These are phyloP conservation scores for Anagrus nilaparvatae DNA, from an alignment of 1,140 invertebrate species.

Conservation along the genomic window DNA sequence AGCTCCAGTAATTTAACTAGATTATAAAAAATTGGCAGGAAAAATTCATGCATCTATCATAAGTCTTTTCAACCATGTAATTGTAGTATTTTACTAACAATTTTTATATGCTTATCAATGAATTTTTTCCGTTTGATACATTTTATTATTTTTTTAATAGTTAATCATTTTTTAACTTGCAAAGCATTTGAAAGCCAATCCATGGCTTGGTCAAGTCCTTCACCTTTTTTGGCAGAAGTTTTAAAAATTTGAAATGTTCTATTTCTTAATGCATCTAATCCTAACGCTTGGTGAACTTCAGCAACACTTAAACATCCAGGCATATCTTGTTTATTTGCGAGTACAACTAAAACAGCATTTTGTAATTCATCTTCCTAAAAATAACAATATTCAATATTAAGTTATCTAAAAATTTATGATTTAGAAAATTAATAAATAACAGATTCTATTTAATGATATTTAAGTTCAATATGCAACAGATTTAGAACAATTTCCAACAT, in stretches of 20 bases:
- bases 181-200: constrained; percentile 92
- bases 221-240: constrained; percentile 96
- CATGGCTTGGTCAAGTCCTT: constrained; percentile 97
- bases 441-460: no score
- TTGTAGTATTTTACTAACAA: no score
- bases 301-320: constrained; percentile 91
- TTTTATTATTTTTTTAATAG: no score
- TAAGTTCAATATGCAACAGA: no score
- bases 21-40: no score
- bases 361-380: constrained; percentile 91
- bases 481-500: not conserved
- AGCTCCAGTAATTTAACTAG: no score
- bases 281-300: constrained; percentile 93
- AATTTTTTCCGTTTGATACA: constrained; percentile 16
- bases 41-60: no score
- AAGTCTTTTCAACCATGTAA: no score
- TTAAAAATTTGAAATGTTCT: constrained; percentile 99
- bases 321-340: constrained; percentile 99
- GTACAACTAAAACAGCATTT: constrained; percentile 86
- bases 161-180: constrained; percentile 71
- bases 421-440: not conserved
- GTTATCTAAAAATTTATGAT: no score
- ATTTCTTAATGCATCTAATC: constrained; percentile 88
- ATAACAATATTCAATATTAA: constrained; percentile 6
- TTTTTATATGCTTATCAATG: constrained; percentile 25